Evolutionary conservation across 2,797 vertebrate species (phyloP), one percentile per base, ranked within the genome.

Genomic region (Scleropages formosus): DNA sequence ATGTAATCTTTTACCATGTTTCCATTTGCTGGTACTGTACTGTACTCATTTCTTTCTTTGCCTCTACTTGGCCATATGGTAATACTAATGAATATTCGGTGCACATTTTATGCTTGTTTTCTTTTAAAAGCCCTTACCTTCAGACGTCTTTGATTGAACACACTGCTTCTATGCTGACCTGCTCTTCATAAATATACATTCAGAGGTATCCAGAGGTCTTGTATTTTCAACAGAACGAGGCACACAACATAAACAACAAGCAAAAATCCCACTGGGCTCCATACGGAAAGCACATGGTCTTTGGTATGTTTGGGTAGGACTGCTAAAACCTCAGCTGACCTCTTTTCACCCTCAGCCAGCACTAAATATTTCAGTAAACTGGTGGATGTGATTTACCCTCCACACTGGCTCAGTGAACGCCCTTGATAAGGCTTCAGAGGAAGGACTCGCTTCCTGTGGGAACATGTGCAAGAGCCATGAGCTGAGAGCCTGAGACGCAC

Each of bases 391-490:
- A 58, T 71, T 71, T 51, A 58, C 24, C 53, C 69, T 53, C 51
- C 12, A 47, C 13, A 7, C 53, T n/a, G 18, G 26, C 20, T 49
- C 8, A 20, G 27, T 44, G 56, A 72, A 72, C 56, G 31, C 70
- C 56, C 70, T 72, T 39, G 27, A 61, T 44, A 72, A 60, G 26
- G 12, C 16, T 72, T 11, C 27, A 1, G 26, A 59, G 70, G 18
- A 59, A 59, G 10, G 60, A 60, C 9, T 15, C 26, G 44, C 56
- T 60, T 72, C 70, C 70, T 72, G 70, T 72, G 58, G 68, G 51
- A 26, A 39, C 18, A 22, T 31, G 60, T 60, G 11, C 8, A 9
- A 26, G 4, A 26, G 49, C 22, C 27, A 51, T 10, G 8, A 27
- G 68, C 27, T 0, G 10, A 8, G 8, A 22, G 12, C 12, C 12